Percentiles rank a stretch among this genome's conserved stretches.
phyloP scores from a whole-genome alignment of 2,888 invertebrate species.

The Phytoseiulus persimilis region DNA sequence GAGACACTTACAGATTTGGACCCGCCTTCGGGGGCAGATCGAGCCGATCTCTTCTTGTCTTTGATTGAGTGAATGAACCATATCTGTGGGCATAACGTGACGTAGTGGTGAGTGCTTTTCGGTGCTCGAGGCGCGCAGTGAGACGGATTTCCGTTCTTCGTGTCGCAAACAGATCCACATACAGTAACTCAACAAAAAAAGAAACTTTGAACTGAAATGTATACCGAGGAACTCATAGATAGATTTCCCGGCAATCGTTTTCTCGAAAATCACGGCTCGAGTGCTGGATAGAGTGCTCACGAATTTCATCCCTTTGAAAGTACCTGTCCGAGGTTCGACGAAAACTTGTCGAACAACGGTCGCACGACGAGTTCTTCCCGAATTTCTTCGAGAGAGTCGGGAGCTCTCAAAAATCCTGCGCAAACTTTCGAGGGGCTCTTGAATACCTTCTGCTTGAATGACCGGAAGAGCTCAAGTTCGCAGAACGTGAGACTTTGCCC shows the following conservation, averaged over 20 bases:
- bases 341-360: too few species aligned
- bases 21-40: slow-evolving; percentile 45
- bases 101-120: neutral
- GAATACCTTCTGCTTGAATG: too few species aligned
- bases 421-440: too few species aligned
- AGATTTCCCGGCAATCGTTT: neutral
- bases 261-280: neutral
- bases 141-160: neutral
- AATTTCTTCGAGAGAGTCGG: too few species aligned
- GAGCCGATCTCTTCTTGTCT: slow-evolving; percentile 45
- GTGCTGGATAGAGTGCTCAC: neutral
- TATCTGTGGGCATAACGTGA: slow-evolving; percentile 40
- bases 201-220: neutral
- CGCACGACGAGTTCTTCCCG: too few species aligned
- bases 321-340: neutral
- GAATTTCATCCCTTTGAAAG: neutral
- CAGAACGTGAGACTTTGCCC: too few species aligned
- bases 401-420: too few species aligned
- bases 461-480: too few species aligned
- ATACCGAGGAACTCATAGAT: neutral
- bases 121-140: neutral
- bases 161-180: neutral
- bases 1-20: slow-evolving; percentile 45
- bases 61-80: slow-evolving; percentile 45
- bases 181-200: neutral